These are phyloP conservation scores for Choloepus didactylus DNA, from an alignment of 2,797 vertebrate genomes.

Conservation along the genomic window DNA sequence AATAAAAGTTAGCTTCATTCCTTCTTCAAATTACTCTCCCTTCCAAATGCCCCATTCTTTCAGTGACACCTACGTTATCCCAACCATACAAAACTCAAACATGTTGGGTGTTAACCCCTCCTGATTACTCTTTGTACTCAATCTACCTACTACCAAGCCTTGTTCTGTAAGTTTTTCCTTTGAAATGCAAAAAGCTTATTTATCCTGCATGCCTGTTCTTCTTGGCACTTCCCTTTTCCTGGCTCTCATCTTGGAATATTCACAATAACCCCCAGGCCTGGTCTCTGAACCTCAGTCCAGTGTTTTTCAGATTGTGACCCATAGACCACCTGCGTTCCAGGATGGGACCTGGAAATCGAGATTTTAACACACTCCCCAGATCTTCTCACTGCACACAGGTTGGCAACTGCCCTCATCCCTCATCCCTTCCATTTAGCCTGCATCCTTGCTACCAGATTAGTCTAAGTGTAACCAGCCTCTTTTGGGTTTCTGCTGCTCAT, in stretches of 20 bases:
- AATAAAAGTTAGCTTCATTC: background rate
- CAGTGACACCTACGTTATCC: background rate
- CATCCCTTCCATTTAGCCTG: too few species aligned
- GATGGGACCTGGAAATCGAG: background rate
- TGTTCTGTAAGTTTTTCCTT: background rate
- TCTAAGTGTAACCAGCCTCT: background rate
- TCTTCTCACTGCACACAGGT: background rate
- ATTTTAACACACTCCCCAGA: background rate
- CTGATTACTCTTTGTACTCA: background rate
- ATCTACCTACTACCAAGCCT: accelerated
- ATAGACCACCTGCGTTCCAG: background rate
- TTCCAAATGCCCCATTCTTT: background rate
- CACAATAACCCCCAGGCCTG: background rate
- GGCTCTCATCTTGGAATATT: background rate
- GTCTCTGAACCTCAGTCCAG: background rate
- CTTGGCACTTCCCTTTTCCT: background rate
- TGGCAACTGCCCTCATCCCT: background rate
- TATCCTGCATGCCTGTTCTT: background rate
- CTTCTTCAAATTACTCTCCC: background rate
- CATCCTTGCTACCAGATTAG: background rate
- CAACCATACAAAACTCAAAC: accelerated
- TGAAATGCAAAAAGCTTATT: background rate
- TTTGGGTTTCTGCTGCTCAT: background rate
- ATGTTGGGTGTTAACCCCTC: background rate
- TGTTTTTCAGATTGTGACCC: background rate